Percentiles rank a stretch among this genome's conserved stretches.
phyloP scores from a whole-genome alignment of 1,140 invertebrate species.

The Microplitis mediator region DNA sequence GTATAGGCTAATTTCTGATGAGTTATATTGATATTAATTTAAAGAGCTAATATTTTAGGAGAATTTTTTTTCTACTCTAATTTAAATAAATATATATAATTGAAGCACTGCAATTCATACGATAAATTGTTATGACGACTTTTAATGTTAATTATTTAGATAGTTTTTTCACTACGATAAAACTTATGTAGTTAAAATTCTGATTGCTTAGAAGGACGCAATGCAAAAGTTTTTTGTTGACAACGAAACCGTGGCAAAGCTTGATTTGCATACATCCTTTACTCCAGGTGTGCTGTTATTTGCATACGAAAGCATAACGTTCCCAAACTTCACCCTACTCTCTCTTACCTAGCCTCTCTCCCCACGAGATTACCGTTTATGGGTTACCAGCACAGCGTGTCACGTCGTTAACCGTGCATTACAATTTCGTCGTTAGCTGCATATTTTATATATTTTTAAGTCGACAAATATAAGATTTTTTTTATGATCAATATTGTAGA shows the following conservation, averaged over 20 bases:
- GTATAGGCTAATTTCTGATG: too few relatives aligned
- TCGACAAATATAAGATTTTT: too few relatives aligned
- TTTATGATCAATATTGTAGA: too few relatives aligned
- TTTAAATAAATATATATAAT: too few relatives aligned
- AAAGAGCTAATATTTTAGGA: too few relatives aligned
- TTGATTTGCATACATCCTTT: slow-evolving; percentile 57
- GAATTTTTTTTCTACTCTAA: too few relatives aligned
- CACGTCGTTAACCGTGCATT: slow-evolving; percentile 46
- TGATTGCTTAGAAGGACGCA: slow-evolving; percentile 15
- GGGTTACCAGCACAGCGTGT: slow-evolving; percentile 52
- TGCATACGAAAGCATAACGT: slow-evolving; percentile 58
- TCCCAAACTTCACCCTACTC: slow-evolving; percentile 39
- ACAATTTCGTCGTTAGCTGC: slow-evolving; percentile 42
- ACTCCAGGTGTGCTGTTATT: slow-evolving; percentile 57
- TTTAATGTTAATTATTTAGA: too few relatives aligned
- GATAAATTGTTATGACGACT: too few relatives aligned
- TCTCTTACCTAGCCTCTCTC: slow-evolving; percentile 30
- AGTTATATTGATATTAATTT: too few relatives aligned
- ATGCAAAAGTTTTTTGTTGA: slow-evolving; percentile 23
- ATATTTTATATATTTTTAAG: slow-evolving; percentile 1
- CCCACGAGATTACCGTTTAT: slow-evolving; percentile 43
- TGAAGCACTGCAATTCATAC: too few relatives aligned
- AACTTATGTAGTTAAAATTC: background rate
- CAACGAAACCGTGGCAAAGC: slow-evolving; percentile 34
- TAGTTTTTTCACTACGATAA: too few relatives aligned